Conservation (phyloP, 1,140 invertebrate genomes). For the Ruditapes philippinarum region DNA sequence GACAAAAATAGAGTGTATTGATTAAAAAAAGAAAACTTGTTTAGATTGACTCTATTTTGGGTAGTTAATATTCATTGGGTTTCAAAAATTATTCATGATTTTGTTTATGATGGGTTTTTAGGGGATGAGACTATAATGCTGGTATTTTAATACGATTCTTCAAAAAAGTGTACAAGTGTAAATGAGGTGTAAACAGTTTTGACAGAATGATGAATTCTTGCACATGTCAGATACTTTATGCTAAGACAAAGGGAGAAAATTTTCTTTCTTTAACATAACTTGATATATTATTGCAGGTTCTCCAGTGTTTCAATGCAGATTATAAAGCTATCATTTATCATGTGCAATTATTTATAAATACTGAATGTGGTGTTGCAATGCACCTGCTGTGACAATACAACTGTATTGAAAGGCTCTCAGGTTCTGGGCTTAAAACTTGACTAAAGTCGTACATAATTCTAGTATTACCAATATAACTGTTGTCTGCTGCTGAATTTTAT, state of each 20-base stretch:
- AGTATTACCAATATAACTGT: too few relatives aligned
- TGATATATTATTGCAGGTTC: too few relatives aligned
- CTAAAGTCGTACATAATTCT: too few relatives aligned
- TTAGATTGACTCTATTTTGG: constrained; percentile 29
- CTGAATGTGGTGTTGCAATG: too few relatives aligned
- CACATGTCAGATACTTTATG: neutral
- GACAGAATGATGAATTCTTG: constrained; percentile 14
- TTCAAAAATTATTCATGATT: constrained; percentile 17
- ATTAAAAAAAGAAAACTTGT: constrained; percentile 6
- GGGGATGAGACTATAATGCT: constrained; percentile 20
- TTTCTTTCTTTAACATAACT: too few relatives aligned
- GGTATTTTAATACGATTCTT: constrained; percentile 23
- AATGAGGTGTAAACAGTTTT: constrained; percentile 11
- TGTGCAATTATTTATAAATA: too few relatives aligned
- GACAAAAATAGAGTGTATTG: neutral
- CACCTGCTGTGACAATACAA: too few relatives aligned
- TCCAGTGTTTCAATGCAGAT: too few relatives aligned
- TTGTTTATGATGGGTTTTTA: constrained; percentile 23
- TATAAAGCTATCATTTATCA: too few relatives aligned
- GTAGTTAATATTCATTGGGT: constrained; percentile 43
- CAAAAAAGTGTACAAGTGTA: neutral
- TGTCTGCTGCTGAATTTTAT: too few relatives aligned
- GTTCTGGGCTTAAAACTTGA: too few relatives aligned
- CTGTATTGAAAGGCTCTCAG: too few relatives aligned
- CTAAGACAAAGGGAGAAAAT: constrained; percentile 10